A percentile compares a stretch with the other conserved stretches of the same genome.
Evolutionary conservation across 2,113 vertebrate species (phyloP).

Genomic region (Mastomys natalensis): DNA sequence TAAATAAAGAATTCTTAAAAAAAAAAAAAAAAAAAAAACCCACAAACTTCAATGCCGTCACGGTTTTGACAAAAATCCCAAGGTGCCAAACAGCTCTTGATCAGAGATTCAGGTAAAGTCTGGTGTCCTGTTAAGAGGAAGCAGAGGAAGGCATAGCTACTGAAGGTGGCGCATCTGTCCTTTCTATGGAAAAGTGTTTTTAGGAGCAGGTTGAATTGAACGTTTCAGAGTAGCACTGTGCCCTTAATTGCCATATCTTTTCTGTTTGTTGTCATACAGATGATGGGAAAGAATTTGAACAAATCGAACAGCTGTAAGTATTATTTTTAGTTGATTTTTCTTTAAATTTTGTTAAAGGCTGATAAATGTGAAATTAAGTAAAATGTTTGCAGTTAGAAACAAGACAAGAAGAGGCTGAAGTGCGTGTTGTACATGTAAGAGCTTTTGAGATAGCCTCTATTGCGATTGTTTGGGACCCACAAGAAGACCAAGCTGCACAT

Average conservation of each 20-base stretch:
- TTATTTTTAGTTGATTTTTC: slow-evolving; percentile 24
- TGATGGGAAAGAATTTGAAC: slow-evolving; percentile 84
- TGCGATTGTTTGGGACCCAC: no score
- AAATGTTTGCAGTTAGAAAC: neutral
- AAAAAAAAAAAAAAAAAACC: no score
- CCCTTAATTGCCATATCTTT: neutral
- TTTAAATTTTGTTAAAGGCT: slow-evolving; percentile 15
- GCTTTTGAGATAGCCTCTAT: no score
- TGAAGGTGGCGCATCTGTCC: rapidly evolving
- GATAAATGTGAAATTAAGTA: neutral
- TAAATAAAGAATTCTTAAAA: neutral
- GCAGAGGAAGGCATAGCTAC: rapidly evolving
- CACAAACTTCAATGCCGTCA: neutral
- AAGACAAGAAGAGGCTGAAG: neutral
- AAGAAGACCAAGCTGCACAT: no score
- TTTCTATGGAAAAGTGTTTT: neutral
- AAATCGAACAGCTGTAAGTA: slow-evolving; percentile 90
- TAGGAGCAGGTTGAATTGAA: neutral
- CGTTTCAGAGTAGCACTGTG: neutral
- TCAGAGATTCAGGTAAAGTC: neutral
- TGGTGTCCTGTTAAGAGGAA: neutral
- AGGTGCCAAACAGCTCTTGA: no score
- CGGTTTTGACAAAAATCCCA: neutral
- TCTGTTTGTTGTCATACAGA: slow-evolving; percentile 83
- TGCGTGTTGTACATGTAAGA: no score